Evolutionary conservation across 1,140 invertebrate species (phyloP), one percentile per base, ranked within the genome.

Genomic region (Lordiphosa clarofinis): DNA sequence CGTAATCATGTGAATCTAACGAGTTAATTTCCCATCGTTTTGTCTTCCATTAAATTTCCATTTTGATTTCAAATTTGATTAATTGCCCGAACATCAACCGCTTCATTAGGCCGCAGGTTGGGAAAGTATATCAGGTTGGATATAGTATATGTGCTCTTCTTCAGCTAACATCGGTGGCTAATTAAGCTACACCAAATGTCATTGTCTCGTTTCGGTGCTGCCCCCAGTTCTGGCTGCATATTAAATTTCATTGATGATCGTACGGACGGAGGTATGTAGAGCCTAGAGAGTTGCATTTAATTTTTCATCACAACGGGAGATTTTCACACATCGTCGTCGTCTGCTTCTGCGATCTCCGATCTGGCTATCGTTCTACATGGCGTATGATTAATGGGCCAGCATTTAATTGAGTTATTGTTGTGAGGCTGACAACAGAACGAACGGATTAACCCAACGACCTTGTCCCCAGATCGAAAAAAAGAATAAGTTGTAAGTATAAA

Each of bases 171-270:
- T 57, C 73, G 69, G 73, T 73, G 78, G 57, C 69, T 84, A 84
- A 84, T 84, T 84, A 84, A 84, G 73, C 69, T 84, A 71, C 79
- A 86, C 24, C 4, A 73, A 82, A 76, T 84, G 69, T 79, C 65
- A 84, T 70, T 76, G 78, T 62, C 36, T 60, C 39, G n/a, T n/a
- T n/a, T n/a, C n/a, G n/a, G n/a, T n/a, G n/a, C n/a, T n/a, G n/a
- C n/a, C n/a, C n/a, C n/a, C n/a, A n/a, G 39, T 28, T 54, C 48
- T 58, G 53, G 43, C 33, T 42, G 68, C 81, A 86, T 86, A 86
- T 86, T 86, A 86, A 81, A 73, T 86, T 86, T 86, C 81, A 86
- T 86, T 86, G 81, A 81, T 86, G 81, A 86, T 86, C 81, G 21
- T 4, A 21, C 4, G 21, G 2, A 21, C 21, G 21, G 67, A 86